Percentiles rank a stretch among this genome's conserved stretches.
Conservation (phyloP, 30 jellyfish, hydroid and myxozoan species). For the Morbakka virulenta region DNA sequence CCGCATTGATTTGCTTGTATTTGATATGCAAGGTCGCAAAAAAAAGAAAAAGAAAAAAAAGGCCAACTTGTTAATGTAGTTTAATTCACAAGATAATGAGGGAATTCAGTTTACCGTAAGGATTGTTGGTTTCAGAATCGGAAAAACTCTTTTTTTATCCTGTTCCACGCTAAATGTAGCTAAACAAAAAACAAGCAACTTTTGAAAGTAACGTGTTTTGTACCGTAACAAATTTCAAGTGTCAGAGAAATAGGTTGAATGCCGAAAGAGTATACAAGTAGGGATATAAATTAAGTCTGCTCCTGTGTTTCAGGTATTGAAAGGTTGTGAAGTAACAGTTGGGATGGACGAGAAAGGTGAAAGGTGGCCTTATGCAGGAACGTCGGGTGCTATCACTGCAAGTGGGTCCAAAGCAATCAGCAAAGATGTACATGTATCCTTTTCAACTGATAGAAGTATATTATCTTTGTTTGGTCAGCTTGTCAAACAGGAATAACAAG, state of each 20-base stretch:
- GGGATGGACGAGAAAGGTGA: constrained; percentile 89
- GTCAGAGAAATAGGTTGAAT: too few species aligned
- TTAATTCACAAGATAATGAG: too few species aligned
- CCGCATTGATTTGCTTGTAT: background rate
- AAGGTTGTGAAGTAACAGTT: constrained; percentile 88
- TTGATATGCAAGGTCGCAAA: too few species aligned
- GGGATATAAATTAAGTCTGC: background rate
- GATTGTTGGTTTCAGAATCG: background rate
- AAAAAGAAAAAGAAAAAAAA: too few species aligned
- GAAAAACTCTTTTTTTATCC: background rate
- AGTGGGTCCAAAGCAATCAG: constrained; percentile 84
- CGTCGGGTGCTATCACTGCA: constrained; percentile 74
- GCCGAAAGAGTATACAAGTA: too few species aligned
- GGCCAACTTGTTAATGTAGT: too few species aligned
- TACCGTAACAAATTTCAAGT: too few species aligned
- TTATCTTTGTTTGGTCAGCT: too few species aligned
- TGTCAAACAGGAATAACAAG: too few species aligned
- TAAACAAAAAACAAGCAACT: background rate
- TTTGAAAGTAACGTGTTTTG: background rate
- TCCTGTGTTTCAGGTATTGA: constrained; percentile 42
- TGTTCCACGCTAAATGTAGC: too few species aligned
- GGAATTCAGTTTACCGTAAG: too few species aligned
- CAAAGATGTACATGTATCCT: constrained; percentile 89
- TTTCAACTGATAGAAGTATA: too few species aligned
- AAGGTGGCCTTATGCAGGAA: constrained; percentile 90